Conservation (phyloP, 2,888 invertebrate genomes). For the Campoplex capitator region DNA sequence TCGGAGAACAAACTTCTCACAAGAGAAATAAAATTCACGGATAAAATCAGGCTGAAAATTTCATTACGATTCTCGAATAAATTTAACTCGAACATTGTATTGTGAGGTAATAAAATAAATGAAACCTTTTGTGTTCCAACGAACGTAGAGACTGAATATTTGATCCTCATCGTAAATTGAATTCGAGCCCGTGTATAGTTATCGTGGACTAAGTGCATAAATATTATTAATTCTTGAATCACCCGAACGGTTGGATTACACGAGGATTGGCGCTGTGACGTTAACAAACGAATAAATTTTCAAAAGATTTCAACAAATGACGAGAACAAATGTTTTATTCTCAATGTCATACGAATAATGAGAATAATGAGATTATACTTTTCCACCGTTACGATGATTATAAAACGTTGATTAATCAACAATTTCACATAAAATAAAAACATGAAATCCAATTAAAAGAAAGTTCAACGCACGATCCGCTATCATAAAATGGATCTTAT, state of each 20-base stretch:
- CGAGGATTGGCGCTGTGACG: no score
- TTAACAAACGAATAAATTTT: no score
- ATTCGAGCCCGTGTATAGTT: not conserved
- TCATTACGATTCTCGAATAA: not conserved
- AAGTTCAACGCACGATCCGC: no score
- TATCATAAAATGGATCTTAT: not conserved
- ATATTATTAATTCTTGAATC: no score
- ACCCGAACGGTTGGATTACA: no score
- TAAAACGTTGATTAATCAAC: not conserved
- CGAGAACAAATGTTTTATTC: not conserved
- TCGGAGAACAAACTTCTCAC: no score
- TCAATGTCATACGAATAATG: not conserved
- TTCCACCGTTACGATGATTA: not conserved
- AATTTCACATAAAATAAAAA: not conserved
- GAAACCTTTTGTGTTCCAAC: not conserved
- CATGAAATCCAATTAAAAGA: not conserved
- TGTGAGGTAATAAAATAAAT: not conserved
- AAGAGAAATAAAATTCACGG: not conserved
- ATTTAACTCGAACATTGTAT: not conserved
- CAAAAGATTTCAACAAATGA: not conserved
- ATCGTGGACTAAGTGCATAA: no score
- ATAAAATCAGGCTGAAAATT: not conserved
- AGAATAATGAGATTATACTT: not conserved
- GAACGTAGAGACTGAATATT: not conserved
- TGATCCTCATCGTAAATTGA: not conserved